Base-by-base conservation (phyloP, 92 coral and sea anemone species). In the Metridium senile region DNA sequence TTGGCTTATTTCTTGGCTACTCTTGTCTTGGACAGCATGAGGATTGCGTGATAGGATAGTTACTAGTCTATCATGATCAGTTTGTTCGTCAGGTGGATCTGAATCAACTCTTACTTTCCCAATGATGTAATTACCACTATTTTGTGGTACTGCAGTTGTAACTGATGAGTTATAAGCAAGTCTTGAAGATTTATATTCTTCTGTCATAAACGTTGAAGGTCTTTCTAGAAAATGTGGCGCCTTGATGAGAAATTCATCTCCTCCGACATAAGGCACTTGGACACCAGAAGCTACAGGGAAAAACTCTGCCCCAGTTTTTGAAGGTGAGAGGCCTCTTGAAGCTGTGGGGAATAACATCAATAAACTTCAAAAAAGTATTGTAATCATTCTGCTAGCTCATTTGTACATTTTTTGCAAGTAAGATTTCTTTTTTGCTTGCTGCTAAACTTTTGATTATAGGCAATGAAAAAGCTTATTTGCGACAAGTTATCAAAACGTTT, bases 281-380 rank as follows among this genome's bases (percentile, higher is more conserved):
- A 95, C 93, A 28, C 99, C 97, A 33, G 90, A 82, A 2, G 99
- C 99, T 19, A 93, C 95, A 4, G 99, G 89, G 66, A 95, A 95
- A 68, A 95, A 83, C 75, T 95, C 96, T 18, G 96, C 97, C 19
- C 99, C 96, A 66, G 88, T 77, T 79, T 85, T 88, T n/a, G 85
- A 43, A 39, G 90, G 86, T 19, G 97, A 92, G 23, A 85, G 85
- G 62, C 78, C 84, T 57, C 89, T 80, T 0, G 93, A 77, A 82
- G 74, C 93, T 91, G 72, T 30, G 34, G 35, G 29, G 33, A 49
- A 62, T 26, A 72, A 17, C 11, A 1, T 9, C 29, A 8, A 28
- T 26, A 4, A 39, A 75, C n/a, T 33, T 43, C 32, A 23, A 26
- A 23, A 6, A n/a, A 28, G 9, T 22, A 59, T n/a, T 13, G 59